A percentile compares a stretch with the other conserved stretches of the same genome.
These are phyloP conservation scores for Synergus itoensis DNA, from an alignment of 2,888 invertebrate genomes.

Conservation along the genomic window DNA sequence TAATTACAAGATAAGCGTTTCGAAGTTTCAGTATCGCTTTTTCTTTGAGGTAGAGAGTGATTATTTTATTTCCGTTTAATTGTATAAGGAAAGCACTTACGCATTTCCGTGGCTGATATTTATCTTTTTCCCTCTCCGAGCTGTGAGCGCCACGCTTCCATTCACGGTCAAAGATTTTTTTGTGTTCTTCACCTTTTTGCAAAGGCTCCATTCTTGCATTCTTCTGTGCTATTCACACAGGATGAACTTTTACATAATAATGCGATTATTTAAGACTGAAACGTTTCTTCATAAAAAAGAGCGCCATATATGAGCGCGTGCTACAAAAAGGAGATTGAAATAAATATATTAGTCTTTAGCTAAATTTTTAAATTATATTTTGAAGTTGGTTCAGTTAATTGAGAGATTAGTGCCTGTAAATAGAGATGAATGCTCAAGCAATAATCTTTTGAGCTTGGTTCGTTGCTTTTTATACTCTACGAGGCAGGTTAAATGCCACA, in stretches of 20 bases:
- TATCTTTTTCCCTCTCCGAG: slow-evolving; percentile 50
- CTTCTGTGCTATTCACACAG: neutral
- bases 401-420: slow-evolving; percentile 29
- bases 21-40: too few species aligned
- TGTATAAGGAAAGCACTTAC: slow-evolving; percentile 62
- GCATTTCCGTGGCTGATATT: slow-evolving; percentile 64
- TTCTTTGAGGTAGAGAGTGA: neutral
- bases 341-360: neutral
- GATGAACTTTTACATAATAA: neutral
- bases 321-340: neutral
- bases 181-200: slow-evolving; percentile 15
- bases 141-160: slow-evolving; percentile 49
- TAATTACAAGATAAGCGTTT: too few species aligned
- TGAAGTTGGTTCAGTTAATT: neutral
- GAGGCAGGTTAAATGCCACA: slow-evolving; percentile 10
- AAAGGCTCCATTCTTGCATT: slow-evolving; percentile 11
- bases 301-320: neutral
- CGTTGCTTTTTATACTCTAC: slow-evolving; percentile 26
- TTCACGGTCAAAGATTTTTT: slow-evolving; percentile 50
- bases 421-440: slow-evolving; percentile 20
- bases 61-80: slow-evolving; percentile 17
- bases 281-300: neutral
- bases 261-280: neutral
- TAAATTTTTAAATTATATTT: neutral
- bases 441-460: slow-evolving; percentile 25